Evolutionary conservation across 2,113 vertebrate species (phyloP).

Genomic region (Platycercus adscitus): DNA sequence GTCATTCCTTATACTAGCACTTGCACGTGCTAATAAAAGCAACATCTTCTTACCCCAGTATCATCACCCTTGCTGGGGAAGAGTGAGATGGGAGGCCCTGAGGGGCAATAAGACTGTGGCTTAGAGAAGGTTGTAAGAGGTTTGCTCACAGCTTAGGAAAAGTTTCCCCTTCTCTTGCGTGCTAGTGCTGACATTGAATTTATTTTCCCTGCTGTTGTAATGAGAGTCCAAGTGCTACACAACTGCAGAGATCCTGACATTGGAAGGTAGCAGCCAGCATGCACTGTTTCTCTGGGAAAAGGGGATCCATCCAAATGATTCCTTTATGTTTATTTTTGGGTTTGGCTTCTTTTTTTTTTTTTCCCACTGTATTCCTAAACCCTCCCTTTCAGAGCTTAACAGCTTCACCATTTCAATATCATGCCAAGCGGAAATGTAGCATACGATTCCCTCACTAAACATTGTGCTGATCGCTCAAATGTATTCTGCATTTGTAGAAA

Average conservation of each 20-base stretch:
- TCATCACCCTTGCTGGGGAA: neutral
- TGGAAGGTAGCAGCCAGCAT: neutral
- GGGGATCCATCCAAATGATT: neutral
- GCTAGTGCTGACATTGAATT: neutral
- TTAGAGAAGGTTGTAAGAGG: neutral
- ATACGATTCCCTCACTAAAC: slow-evolving; percentile 41
- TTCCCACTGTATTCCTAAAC: slow-evolving; percentile 56
- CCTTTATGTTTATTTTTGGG: slow-evolving; percentile 50
- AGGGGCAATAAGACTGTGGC: accelerated
- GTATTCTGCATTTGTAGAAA: slow-evolving; percentile 38
- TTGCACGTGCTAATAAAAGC: accelerated
- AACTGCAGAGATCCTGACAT: slow-evolving; percentile 1
- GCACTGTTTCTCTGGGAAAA: neutral
- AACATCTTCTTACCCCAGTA: neutral
- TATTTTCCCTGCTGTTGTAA: neutral
- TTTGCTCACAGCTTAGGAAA: neutral
- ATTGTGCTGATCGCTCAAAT: slow-evolving; percentile 59
- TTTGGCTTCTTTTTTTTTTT: slow-evolving; percentile 15
- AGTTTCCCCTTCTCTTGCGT: neutral
- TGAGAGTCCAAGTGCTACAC: neutral
- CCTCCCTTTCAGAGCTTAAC: slow-evolving; percentile 63
- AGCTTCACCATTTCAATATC: slow-evolving; percentile 65
- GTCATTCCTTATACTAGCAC: neutral
- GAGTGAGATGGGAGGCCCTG: neutral
- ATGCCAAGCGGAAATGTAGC: slow-evolving; percentile 57